A percentile compares a stretch with the other conserved stretches of the same genome.
These are phyloP conservation scores for Sardina pilchardus DNA, from an alignment of 2,113 vertebrate genomes.

Conservation along the genomic window DNA sequence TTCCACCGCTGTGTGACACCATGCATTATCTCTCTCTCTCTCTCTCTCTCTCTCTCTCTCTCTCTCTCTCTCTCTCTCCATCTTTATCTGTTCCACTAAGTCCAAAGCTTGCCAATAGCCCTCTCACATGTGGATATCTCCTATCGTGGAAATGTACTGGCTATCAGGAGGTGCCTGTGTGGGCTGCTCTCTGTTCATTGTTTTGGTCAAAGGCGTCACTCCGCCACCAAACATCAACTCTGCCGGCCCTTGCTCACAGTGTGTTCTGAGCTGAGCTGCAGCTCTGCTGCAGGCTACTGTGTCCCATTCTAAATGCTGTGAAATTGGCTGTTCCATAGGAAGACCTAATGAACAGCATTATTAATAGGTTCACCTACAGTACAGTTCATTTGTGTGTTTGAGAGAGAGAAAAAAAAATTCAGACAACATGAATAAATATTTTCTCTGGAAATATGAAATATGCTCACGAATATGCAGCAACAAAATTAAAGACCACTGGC, in stretches of 20 bases:
- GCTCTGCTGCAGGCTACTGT: no score
- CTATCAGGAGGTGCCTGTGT: constrained; percentile 46
- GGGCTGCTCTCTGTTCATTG: constrained; percentile 72
- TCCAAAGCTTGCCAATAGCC: neutral
- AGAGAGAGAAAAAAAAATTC: no score
- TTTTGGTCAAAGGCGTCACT: constrained; percentile 33
- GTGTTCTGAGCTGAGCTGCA: neutral
- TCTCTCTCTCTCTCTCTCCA: neutral
- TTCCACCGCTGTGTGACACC: neutral
- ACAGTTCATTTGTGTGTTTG: neutral
- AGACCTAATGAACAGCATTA: neutral
- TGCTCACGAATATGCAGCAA: no score
- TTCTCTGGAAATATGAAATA: no score
- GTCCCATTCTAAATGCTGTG: neutral
- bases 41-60: constrained; percentile 10
- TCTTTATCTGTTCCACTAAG: constrained; percentile 18
- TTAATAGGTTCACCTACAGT: neutral
- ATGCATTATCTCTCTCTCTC: neutral
- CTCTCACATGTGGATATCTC: constrained; percentile 55
- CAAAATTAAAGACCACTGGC: no score
- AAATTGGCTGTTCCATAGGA: neutral
- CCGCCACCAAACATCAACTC: neutral
- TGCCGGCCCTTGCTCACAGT: neutral
- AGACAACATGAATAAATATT: no score
- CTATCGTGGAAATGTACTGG: constrained; percentile 75